Percentiles rank a stretch among this genome's conserved stretches.
Conservation (phyloP, 2,113 vertebrate species). For the Pycnonotus jocosus region DNA sequence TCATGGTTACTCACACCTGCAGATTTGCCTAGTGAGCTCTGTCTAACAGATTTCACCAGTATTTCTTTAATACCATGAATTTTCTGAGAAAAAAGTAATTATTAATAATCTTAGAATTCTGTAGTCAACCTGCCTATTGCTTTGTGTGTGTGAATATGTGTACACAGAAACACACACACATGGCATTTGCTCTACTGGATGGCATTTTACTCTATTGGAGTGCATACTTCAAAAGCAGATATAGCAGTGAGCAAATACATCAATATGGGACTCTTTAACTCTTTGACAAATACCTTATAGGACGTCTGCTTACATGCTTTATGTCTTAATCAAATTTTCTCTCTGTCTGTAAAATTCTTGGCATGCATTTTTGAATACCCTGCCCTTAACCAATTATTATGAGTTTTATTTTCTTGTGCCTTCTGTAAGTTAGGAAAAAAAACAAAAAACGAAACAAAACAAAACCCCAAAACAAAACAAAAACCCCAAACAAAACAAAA, state of each 20-base stretch:
- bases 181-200: neutral
- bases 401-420: neutral
- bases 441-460: no score
- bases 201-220: neutral
- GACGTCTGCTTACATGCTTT: neutral
- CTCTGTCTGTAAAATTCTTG: neutral
- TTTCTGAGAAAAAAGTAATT: neutral
- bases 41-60: neutral
- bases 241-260: neutral
- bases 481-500: no score
- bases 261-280: neutral
- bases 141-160: neutral
- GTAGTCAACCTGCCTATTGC: neutral
- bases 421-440: neutral
- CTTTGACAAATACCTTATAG: neutral
- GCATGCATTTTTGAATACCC: neutral
- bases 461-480: no score
- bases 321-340: neutral
- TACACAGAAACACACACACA: rapidly evolving
- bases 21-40: neutral
- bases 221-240: neutral
- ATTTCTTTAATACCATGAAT: neutral
- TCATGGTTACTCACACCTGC: neutral
- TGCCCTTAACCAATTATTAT: neutral
- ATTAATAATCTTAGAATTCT: neutral